These are phyloP conservation scores for Atta cephalotes DNA, from an alignment of 1,140 invertebrate genomes.

Conservation along the genomic window DNA sequence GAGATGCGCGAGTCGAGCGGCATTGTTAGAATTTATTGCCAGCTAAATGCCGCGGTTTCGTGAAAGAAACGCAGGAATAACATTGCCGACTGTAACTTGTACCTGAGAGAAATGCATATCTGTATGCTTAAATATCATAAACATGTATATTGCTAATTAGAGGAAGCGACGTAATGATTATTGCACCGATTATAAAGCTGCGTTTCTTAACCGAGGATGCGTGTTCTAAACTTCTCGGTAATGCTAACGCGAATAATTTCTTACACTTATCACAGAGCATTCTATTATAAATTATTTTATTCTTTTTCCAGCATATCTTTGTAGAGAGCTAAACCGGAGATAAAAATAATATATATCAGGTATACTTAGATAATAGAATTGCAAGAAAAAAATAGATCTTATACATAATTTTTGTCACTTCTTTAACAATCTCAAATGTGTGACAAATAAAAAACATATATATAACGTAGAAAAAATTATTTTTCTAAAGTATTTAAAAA, in stretches of 20 bases:
- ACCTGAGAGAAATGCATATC: slow-evolving; percentile 9
- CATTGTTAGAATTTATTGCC: slow-evolving; percentile 77
- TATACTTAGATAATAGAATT: neutral
- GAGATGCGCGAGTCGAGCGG: slow-evolving; percentile 61
- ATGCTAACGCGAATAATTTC: slow-evolving; percentile 21
- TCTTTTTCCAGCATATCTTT: slow-evolving; percentile 11
- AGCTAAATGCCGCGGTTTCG: slow-evolving; percentile 69
- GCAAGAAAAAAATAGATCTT: neutral
- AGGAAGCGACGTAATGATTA: slow-evolving; percentile 63
- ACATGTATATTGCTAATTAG: slow-evolving; percentile 64
- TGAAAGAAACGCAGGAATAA: slow-evolving; percentile 61
- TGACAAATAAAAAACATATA: neutral
- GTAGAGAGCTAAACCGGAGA: neutral
- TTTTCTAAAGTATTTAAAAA: too few relatives aligned
- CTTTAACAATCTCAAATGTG: neutral
- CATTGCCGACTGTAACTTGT: slow-evolving; percentile 26
- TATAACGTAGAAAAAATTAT: too few relatives aligned
- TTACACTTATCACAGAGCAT: neutral
- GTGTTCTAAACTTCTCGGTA: slow-evolving; percentile 16
- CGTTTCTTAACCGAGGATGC: neutral
- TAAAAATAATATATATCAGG: neutral
- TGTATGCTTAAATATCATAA: slow-evolving; percentile 53
- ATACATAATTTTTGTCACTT: neutral
- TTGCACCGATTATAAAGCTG: slow-evolving; percentile 37
- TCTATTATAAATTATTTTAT: neutral